A percentile compares a stretch with the other conserved stretches of the same genome.
These are phyloP conservation scores for Diorhabda elongata DNA, from an alignment of 1,140 invertebrate species.

Conservation along the genomic window DNA sequence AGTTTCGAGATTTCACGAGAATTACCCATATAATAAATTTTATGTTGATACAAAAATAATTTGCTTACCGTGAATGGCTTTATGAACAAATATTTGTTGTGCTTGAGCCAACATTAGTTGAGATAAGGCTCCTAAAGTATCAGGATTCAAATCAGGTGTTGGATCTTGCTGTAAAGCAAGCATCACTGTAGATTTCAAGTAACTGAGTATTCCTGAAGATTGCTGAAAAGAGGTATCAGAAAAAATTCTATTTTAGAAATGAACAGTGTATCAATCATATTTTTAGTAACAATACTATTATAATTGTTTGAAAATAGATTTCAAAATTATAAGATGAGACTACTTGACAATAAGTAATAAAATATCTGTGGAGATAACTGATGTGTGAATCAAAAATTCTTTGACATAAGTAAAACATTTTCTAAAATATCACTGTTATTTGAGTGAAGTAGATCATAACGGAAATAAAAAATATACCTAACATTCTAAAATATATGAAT, in stretches of 20 bases:
- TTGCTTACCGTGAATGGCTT: constrained; percentile 80
- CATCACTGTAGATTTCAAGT: constrained; percentile 83
- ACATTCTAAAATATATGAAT: background rate
- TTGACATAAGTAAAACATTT: no score
- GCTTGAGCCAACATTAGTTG: constrained; percentile 95
- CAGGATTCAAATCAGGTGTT: constrained; percentile 90
- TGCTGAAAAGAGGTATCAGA: constrained; percentile 55
- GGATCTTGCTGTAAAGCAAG: constrained; percentile 88
- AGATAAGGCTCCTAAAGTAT: constrained; percentile 80
- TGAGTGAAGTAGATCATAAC: background rate
- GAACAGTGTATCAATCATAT: no score
- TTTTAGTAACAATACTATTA: no score
- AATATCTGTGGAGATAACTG: no score
- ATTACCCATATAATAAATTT: no score
- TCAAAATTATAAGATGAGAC: no score
- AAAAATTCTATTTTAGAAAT: no score
- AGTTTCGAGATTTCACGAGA: no score
- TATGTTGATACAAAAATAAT: background rate
- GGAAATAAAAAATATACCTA: background rate
- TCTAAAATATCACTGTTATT: no score
- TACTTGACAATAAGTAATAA: no score
- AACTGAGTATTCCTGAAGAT: constrained; percentile 85
- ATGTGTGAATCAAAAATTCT: no score
- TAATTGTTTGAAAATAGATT: no score
- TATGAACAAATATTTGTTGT: constrained; percentile 94